Evolutionary conservation across 2,113 vertebrate species (phyloP), one percentile per base, ranked within the genome.

Genomic region (Rana temporaria): DNA sequence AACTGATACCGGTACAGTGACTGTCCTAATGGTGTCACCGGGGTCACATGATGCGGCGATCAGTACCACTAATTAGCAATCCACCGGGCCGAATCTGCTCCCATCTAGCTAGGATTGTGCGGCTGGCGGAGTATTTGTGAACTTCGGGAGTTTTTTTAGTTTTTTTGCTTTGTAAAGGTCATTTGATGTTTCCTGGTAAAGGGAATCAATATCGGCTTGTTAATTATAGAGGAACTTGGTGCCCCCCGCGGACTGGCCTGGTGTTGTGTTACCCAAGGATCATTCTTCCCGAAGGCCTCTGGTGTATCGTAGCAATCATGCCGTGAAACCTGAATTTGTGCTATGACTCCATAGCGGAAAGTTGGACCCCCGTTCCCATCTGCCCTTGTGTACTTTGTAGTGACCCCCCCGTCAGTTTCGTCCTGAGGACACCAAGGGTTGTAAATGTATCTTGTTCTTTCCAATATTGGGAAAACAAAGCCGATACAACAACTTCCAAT

Each of bases 191-290:
- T 82, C 80, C 80, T 82, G 71, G 60, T 75, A 82, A 66, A 59
- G 80, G 20, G 71, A 82, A 82, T 82, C 80, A 75, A 82, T 82
- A 82, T 67, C 52, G 75, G 48, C 80, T 82, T 74, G 80, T 82
- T 82, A 82, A 82, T 82, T 82, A 82, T 82, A 75, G 70, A 75
- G 70, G 60, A 82, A 66, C 80, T 75, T 64, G 16, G 48, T 82
- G 71, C 70, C 71, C 80, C 80, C 80, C 67, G 71, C 12, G 70
- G 60, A 52, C 52, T 56, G 52, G 48, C 48, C 48, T 75, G 42
- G 80, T 66, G 80, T 82, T 74, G 56, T 74, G 26, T 82, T 82
- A 82, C 80, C 32, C 16, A 57, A 52, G 48, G 30, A 66, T 75
- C 32, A 26, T 82, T 38, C 79, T 74, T 32, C 14, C n/a, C 52